Conservation (phyloP, 2,113 vertebrate species). For the Sphyrna mokarran region DNA sequence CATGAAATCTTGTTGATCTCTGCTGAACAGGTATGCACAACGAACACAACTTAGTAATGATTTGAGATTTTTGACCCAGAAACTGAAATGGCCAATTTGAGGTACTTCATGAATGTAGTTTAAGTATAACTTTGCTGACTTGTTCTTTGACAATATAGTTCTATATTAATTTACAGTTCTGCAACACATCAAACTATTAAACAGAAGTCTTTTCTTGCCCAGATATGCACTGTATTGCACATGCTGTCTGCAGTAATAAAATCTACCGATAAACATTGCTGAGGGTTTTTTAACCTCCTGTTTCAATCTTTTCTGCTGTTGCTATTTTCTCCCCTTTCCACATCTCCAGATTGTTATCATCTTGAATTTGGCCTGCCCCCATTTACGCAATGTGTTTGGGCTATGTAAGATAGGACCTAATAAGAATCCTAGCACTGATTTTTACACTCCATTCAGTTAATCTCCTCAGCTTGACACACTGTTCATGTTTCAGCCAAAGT, state of each 20-base stretch:
- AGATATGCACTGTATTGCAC: neutral
- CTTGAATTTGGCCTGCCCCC: neutral
- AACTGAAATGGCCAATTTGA: neutral
- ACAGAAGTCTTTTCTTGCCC: neutral
- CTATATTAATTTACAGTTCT: neutral
- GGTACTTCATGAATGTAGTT: neutral
- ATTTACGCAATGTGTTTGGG: no score
- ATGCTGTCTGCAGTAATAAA: neutral
- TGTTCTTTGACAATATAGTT: neutral
- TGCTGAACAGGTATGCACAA: conserved; percentile 80
- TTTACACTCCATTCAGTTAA: neutral
- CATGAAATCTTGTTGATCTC: conserved; percentile 96
- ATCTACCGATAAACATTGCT: neutral
- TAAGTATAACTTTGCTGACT: neutral
- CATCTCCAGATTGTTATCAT: neutral
- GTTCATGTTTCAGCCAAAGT: neutral
- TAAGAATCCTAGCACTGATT: neutral
- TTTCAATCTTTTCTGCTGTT: neutral
- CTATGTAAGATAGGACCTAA: neutral
- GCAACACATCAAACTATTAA: neutral
- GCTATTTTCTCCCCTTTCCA: neutral
- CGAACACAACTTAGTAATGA: neutral
- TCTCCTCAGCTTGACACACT: neutral
- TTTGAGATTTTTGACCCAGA: neutral
- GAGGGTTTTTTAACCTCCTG: neutral